Conservation (phyloP, 1,140 invertebrate genomes). For the Drosophila bipectinata region DNA sequence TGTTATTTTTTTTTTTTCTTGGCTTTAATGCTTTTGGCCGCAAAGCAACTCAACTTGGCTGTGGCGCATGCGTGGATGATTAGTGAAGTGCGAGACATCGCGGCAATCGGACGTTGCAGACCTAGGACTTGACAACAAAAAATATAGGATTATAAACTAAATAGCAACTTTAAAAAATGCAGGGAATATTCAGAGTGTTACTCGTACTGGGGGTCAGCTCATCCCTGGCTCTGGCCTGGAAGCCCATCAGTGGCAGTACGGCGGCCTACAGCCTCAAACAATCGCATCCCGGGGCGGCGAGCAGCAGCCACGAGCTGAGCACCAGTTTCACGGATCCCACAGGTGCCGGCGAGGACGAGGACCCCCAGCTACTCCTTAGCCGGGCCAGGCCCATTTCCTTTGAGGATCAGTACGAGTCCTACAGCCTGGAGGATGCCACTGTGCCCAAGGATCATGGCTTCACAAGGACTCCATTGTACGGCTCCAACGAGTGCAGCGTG, state of each 20-base stretch:
- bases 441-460: slow-evolving; percentile 19
- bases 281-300: slow-evolving; percentile 73
- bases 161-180: background rate
- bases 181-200: background rate
- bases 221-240: slow-evolving; percentile 55
- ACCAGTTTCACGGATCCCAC: slow-evolving; percentile 51
- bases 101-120: slow-evolving; percentile 68
- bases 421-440: slow-evolving; percentile 49
- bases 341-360: background rate
- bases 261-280: slow-evolving; percentile 75
- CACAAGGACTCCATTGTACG: slow-evolving; percentile 42
- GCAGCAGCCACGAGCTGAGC: slow-evolving; percentile 63
- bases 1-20: slow-evolving; percentile 12
- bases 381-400: slow-evolving; percentile 40
- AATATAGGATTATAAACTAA: background rate
- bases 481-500: slow-evolving; percentile 69
- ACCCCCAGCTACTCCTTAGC: background rate
- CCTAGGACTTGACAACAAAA: background rate
- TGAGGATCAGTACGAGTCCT: slow-evolving; percentile 66
- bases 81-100: slow-evolving; percentile 79
- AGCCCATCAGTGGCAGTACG: slow-evolving; percentile 61
- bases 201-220: slow-evolving; percentile 11
- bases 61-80: slow-evolving; percentile 73
- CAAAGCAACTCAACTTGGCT: slow-evolving; percentile 41
- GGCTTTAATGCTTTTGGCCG: slow-evolving; percentile 11